These are phyloP conservation scores for Drosophila borealis DNA, from an alignment of 2,888 invertebrate species.

Conservation along the genomic window DNA sequence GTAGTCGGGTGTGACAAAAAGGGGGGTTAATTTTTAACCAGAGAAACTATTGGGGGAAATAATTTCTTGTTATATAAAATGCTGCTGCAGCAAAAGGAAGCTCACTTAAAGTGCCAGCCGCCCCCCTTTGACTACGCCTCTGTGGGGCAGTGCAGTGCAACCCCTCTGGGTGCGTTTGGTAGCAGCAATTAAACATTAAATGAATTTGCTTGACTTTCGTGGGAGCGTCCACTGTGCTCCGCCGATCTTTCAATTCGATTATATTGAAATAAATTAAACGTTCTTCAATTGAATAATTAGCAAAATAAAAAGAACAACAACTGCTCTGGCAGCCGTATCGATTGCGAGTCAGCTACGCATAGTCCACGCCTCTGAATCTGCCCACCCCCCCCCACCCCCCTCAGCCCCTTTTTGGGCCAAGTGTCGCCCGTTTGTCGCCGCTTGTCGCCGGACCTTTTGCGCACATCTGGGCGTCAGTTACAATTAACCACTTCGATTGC, in stretches of 20 bases:
- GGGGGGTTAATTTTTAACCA: not conserved
- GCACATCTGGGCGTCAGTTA: slow-evolving; percentile 71
- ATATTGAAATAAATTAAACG: slow-evolving; percentile 82
- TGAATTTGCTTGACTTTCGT: slow-evolving; percentile 80
- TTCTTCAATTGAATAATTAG: slow-evolving; percentile 81
- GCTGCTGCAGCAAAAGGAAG: not conserved
- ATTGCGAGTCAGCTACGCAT: slow-evolving; percentile 50
- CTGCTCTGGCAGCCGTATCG: slow-evolving; percentile 34
- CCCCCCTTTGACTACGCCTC: slow-evolving; percentile 15
- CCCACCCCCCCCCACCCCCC: not conserved
- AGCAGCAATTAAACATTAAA: slow-evolving; percentile 70
- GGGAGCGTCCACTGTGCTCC: slow-evolving; percentile 60
- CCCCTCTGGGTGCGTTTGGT: slow-evolving; percentile 25
- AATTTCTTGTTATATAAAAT: not conserved
- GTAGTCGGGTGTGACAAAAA: not conserved
- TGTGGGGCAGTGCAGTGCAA: slow-evolving; percentile 24
- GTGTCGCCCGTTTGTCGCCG: slow-evolving; percentile 65
- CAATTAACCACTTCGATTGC: slow-evolving; percentile 63
- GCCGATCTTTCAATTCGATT: slow-evolving; percentile 83
- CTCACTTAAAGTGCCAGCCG: not conserved
- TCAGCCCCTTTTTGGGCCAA: slow-evolving; percentile 23
- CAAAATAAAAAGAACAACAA: slow-evolving; percentile 19
- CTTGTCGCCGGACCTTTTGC: slow-evolving; percentile 53
- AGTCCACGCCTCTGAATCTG: not conserved
- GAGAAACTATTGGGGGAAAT: not conserved